A percentile compares a stretch with the other conserved stretches of the same genome.
Conservation (phyloP, 1,140 invertebrate genomes). For the Neotoxoptera formosana region DNA sequence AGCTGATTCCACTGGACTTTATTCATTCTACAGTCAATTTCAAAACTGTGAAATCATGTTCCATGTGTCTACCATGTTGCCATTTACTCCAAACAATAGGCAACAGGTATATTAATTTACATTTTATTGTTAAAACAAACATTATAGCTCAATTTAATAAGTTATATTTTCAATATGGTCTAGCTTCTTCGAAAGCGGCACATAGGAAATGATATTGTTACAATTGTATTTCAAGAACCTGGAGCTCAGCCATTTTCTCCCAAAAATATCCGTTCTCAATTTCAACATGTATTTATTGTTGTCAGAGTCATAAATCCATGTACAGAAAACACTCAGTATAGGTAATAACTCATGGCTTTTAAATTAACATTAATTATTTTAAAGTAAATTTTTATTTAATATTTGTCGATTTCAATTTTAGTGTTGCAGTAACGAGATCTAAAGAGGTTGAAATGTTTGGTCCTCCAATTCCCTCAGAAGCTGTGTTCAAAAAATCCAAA, state of each 20-base stretch:
- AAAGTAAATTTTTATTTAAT: background rate
- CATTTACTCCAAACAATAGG: conserved; percentile 90
- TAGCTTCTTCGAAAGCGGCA: conserved; percentile 87
- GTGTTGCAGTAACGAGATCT: conserved; percentile 89
- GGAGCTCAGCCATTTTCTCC: conserved; percentile 92
- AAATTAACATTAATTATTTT: background rate
- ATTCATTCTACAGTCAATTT: conserved; percentile 85
- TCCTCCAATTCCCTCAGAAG: conserved; percentile 86
- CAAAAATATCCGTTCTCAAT: conserved; percentile 91
- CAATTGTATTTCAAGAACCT: conserved; percentile 96
- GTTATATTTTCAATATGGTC: conserved; percentile 59
- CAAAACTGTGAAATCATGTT: conserved; percentile 92
- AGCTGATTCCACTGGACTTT: conserved; percentile 86
- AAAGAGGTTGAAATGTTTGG: conserved; percentile 97
- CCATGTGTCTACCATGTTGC: conserved; percentile 92
- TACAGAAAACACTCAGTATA: conserved; percentile 87
- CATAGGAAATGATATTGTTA: conserved; percentile 96
- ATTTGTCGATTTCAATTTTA: conserved; percentile 62
- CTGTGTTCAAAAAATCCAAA: conserved; percentile 86
- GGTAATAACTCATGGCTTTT: conserved; percentile 63
- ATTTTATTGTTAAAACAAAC: background rate
- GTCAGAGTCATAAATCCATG: conserved; percentile 90
- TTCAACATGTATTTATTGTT: conserved; percentile 98
- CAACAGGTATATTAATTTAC: conserved; percentile 71
- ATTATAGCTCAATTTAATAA: too few species aligned